A percentile compares a stretch with the other conserved stretches of the same genome.
These are phyloP conservation scores for Echiichthys vipera DNA, from an alignment of 2,797 vertebrate genomes.

Conservation along the genomic window DNA sequence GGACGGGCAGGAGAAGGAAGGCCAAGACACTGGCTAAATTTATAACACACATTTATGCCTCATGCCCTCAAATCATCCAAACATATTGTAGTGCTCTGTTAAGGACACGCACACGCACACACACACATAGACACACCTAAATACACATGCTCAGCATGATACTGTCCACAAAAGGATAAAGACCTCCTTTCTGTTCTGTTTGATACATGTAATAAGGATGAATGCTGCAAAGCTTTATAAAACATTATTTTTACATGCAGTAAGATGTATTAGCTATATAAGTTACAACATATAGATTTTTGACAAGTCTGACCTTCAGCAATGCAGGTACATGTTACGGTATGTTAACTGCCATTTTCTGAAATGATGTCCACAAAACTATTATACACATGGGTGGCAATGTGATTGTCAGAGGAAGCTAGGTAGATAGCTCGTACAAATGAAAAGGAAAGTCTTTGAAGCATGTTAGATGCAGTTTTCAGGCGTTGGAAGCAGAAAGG, in stretches of 20 bases:
- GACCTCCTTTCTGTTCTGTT: neutral
- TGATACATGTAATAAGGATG: neutral
- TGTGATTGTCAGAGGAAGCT: conserved; percentile 75
- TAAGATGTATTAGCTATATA: neutral
- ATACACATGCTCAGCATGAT: neutral
- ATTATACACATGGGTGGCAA: conserved; percentile 74
- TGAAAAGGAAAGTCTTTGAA: conserved; percentile 74
- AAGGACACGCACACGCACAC: conserved; percentile 39
- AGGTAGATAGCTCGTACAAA: conserved; percentile 70
- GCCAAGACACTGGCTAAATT: conserved; percentile 76
- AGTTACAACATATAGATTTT: neutral
- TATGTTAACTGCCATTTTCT: conserved; percentile 65
- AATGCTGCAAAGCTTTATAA: neutral
- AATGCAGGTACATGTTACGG: conserved; percentile 26
- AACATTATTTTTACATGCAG: neutral
- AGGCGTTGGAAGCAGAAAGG: conserved; percentile 12
- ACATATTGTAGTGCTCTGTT: conserved; percentile 61
- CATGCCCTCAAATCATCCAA: conserved; percentile 69
- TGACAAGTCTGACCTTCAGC: conserved; percentile 49
- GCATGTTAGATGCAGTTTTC: conserved; percentile 58
- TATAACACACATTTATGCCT: conserved; percentile 70
- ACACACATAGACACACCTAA: neutral
- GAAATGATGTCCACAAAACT: conserved; percentile 72
- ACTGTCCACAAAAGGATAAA: neutral
- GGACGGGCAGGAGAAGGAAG: conserved; percentile 41